Evolutionary conservation across 1,140 invertebrate species (phyloP), one percentile per base, ranked within the genome.

Genomic region (Micrasema longulum): DNA sequence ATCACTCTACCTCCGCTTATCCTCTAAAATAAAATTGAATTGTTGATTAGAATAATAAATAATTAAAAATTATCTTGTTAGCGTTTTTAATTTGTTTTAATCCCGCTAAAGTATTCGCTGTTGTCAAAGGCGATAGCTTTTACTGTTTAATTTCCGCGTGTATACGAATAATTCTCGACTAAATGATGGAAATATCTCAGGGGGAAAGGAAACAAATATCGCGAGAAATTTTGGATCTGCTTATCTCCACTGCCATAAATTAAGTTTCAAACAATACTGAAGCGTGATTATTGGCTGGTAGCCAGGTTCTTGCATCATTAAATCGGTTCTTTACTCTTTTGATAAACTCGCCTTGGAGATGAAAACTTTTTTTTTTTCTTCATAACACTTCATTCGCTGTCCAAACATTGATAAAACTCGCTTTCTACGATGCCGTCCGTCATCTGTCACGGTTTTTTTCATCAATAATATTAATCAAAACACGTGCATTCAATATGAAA

Each of bases 261-360:
- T 55, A 31, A 16, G 55, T 72, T 72, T 72, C 57, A 72, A 72
- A 72, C 63, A 72, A 72, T 72, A 60, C 62, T 26, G 35, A 57
- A 72, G 63, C 50, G 41, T 10, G 18, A 43, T 23, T 16, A 23
- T 68, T 72, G 70, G 70, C 63, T 12, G 7, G 1, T 6, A 12
- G 70, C 70, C 70, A 72, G 62, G 1, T 31, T 55, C 23, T 65
- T 60, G 23, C 63, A 55, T 60, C 41, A 72, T 53, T 62, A 52
- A 57, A 63, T 70, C 16, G 47, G 43, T 70, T 70, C 43, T 48
- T 60, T 45, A 60, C 53, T 69, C 53, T 69, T 41, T 69, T 69
- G 67, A 63, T 70, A 63, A 70, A 70, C 55, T 50, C 48, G 5
- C 35, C n/a, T 6, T 11, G 12, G 22, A 31, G 16, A 48, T 23